Evolutionary conservation across 2,113 vertebrate species (phyloP).

Genomic region (Hassar affinis): DNA sequence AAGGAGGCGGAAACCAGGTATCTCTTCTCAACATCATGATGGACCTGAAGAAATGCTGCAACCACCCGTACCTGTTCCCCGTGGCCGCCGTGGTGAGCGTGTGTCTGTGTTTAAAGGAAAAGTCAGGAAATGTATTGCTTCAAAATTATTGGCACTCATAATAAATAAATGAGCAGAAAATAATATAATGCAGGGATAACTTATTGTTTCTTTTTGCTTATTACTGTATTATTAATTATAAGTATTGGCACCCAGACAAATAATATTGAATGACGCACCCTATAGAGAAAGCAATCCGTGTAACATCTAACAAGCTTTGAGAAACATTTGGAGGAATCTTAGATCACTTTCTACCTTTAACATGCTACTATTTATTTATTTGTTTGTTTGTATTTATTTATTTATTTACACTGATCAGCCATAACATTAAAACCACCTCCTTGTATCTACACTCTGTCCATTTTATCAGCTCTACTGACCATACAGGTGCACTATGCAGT

Average conservation of each 20-base stretch:
- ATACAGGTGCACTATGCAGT: too few species aligned
- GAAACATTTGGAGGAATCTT: background rate
- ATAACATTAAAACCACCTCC: too few species aligned
- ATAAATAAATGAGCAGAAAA: background rate
- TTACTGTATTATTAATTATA: background rate
- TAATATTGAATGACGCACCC: background rate
- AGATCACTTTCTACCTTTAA: background rate
- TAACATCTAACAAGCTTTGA: background rate
- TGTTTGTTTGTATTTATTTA: too few species aligned
- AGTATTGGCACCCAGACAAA: background rate
- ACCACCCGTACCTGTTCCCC: slow-evolving; percentile 94
- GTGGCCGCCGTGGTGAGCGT: slow-evolving; percentile 84
- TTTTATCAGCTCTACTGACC: too few species aligned
- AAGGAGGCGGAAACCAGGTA: slow-evolving; percentile 96
- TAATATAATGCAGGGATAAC: background rate
- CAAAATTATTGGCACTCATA: background rate
- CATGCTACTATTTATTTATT: background rate
- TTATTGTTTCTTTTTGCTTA: background rate
- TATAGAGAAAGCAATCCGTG: background rate
- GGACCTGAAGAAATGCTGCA: slow-evolving; percentile 99
- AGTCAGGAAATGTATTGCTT: background rate
- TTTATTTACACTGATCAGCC: too few species aligned
- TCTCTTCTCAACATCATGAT: slow-evolving; percentile 99
- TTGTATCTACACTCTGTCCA: too few species aligned
- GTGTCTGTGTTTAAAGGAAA: background rate